Evolutionary conservation across 1,140 invertebrate species (phyloP).

Genomic region (Brachionus plicatilis): DNA sequence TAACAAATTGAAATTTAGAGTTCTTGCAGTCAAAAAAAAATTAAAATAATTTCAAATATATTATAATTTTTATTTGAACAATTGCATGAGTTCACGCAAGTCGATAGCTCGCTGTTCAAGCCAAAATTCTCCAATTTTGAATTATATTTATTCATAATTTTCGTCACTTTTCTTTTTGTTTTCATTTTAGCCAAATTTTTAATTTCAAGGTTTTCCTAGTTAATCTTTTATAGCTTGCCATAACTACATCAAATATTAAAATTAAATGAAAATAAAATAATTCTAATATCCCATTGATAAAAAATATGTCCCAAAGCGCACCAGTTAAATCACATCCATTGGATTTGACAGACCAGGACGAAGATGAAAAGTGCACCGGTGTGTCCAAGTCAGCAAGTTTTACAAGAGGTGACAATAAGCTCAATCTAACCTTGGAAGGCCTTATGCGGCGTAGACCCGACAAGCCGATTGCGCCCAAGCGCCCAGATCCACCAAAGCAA

Average conservation of each 20-base stretch:
- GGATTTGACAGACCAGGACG: background rate
- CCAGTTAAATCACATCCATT: background rate
- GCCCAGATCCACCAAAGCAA: background rate
- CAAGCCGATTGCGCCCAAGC: constrained; percentile 15
- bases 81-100: background rate
- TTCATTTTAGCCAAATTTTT: background rate
- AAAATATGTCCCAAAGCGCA: background rate
- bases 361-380: background rate
- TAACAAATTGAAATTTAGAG: background rate
- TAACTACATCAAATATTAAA: background rate
- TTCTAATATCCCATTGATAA: background rate
- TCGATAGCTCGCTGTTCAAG: background rate
- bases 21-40: background rate
- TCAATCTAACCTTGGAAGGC: background rate
- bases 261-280: background rate
- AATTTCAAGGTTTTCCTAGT: background rate
- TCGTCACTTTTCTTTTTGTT: background rate
- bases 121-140: background rate
- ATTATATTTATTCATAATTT: background rate
- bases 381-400: background rate
- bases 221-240: background rate
- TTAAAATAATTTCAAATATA: background rate
- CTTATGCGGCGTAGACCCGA: background rate
- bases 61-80: background rate
- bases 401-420: background rate